phyloP scores from a whole-genome alignment of 2,113 vertebrate genomes.

The Cnemophilus loriae region DNA sequence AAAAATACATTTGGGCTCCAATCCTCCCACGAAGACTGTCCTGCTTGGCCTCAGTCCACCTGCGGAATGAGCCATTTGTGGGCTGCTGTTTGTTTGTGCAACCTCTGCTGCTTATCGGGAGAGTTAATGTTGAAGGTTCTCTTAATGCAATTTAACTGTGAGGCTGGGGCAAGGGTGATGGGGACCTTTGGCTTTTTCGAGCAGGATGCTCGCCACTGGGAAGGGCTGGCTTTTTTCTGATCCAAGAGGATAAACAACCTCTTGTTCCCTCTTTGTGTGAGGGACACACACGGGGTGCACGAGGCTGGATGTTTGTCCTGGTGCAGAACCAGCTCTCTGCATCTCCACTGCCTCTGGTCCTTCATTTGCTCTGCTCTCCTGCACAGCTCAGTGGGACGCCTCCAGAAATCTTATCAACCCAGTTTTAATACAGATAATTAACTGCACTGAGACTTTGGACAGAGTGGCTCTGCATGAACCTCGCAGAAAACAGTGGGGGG shows the following conservation, averaged over 20 bases:
- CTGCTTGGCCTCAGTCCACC: background rate
- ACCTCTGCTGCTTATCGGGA: background rate
- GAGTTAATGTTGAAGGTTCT: background rate
- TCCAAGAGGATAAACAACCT: background rate
- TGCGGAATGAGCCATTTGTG: background rate
- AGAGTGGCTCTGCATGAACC: constrained; percentile 28
- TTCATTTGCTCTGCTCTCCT: constrained; percentile 24
- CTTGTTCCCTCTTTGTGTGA: background rate
- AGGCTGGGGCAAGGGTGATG: background rate
- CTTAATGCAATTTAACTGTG: background rate
- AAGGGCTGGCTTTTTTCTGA: background rate
- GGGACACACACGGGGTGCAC: background rate
- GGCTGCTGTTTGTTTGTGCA: background rate
- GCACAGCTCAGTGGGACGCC: constrained; percentile 35
- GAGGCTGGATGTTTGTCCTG: background rate
- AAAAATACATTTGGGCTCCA: background rate
- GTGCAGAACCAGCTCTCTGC: background rate
- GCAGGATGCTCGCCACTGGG: background rate
- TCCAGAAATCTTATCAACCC: constrained; percentile 51
- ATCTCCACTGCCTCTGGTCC: background rate
- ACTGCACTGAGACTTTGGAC: constrained; percentile 56
- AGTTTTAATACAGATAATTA: constrained; percentile 61
- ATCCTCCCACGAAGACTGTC: background rate
- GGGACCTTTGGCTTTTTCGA: background rate
- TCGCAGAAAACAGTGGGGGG: constrained; percentile 37